phyloP scores from a whole-genome alignment of 2,888 invertebrate species.

The Microctonus brassicae region DNA sequence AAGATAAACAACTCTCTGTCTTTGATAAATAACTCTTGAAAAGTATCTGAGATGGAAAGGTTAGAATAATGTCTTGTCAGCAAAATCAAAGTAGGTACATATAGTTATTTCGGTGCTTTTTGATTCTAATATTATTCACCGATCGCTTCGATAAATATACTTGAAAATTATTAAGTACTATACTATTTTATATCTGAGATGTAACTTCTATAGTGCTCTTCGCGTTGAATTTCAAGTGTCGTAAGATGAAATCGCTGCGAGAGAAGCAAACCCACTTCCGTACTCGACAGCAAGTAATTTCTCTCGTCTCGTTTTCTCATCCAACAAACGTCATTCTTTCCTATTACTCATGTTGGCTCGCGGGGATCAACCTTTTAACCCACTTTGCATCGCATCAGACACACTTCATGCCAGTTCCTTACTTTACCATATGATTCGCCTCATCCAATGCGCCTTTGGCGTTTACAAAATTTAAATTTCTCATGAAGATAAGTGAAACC shows the following conservation, averaged over 20 bases:
- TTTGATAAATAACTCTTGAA: background rate
- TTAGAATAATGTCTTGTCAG: constrained; percentile 1
- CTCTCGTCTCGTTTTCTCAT: constrained; percentile 26
- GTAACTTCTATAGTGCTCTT: background rate
- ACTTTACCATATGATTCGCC: constrained; percentile 2
- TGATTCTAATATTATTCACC: background rate
- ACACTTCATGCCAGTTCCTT: background rate
- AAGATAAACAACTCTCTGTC: background rate
- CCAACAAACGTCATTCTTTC: constrained; percentile 27
- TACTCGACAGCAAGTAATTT: constrained; percentile 27
- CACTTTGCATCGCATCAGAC: constrained; percentile 26
- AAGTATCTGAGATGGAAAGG: background rate
- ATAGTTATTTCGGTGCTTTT: background rate
- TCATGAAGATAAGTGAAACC: background rate
- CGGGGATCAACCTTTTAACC: constrained; percentile 34
- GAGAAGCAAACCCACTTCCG: constrained; percentile 20
- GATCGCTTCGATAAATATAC: background rate
- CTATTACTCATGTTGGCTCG: constrained; percentile 27
- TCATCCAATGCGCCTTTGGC: constrained; percentile 1
- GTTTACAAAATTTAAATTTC: constrained; percentile 30
- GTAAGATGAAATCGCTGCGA: background rate
- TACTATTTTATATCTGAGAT: background rate
- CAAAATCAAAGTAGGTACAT: constrained; percentile 14
- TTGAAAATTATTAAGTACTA: background rate
- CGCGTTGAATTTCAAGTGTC: constrained; percentile 27